Evolutionary conservation across 2,888 invertebrate species (phyloP).

Genomic region (Brachyptera putata): DNA sequence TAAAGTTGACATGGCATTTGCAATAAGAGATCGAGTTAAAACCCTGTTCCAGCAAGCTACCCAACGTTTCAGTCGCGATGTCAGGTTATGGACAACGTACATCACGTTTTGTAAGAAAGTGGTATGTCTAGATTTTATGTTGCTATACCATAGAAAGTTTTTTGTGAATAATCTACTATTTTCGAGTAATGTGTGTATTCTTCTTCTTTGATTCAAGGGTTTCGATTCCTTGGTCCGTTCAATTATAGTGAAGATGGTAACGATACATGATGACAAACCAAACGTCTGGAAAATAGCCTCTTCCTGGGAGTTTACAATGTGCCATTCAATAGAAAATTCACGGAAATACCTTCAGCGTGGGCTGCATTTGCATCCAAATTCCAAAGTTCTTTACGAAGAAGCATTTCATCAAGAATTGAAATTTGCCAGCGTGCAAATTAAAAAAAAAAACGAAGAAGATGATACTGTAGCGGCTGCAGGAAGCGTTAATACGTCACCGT

Average conservation of each 20-base stretch:
- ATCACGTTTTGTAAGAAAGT: constrained; percentile 73
- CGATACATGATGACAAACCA: constrained; percentile 69
- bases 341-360: constrained; percentile 69
- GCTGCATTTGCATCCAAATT: constrained; percentile 67
- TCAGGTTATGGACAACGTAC: constrained; percentile 70
- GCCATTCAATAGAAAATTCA: constrained; percentile 62
- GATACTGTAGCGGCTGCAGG: too few relatives aligned
- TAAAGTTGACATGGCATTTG: constrained; percentile 60
- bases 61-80: constrained; percentile 64
- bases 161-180: too few relatives aligned
- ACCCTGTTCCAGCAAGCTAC: constrained; percentile 68
- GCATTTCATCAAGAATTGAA: constrained; percentile 56
- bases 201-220: constrained; percentile 36
- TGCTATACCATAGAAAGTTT: too few relatives aligned
- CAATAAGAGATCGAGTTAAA: constrained; percentile 66
- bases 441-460: constrained; percentile 32
- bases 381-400: constrained; percentile 64
- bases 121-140: constrained; percentile 42
- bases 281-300: constrained; percentile 77
- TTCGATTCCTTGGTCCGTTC: constrained; percentile 42
- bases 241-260: constrained; percentile 46
- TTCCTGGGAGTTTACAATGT: constrained; percentile 69
- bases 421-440: constrained; percentile 44
- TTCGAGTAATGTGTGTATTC: constrained; percentile 22
- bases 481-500: too few relatives aligned